phyloP scores from a whole-genome alignment of 2,113 vertebrate species.

The Pteronura brasiliensis region DNA sequence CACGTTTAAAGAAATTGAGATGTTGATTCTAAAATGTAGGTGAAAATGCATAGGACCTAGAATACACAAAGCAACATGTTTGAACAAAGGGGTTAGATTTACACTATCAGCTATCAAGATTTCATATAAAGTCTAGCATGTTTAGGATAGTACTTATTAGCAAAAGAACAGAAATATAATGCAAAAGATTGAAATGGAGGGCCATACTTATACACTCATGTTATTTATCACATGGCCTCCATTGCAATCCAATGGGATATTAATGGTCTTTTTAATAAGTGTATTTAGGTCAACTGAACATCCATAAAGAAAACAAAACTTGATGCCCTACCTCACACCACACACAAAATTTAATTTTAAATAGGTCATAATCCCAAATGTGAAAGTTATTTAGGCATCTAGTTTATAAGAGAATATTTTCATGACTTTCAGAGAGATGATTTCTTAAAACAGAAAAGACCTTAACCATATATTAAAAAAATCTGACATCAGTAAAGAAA shows the following conservation, averaged over 20 bases:
- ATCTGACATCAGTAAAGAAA: neutral
- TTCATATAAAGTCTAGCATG: neutral
- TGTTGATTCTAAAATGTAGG: neutral
- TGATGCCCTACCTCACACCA: neutral
- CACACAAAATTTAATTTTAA: neutral
- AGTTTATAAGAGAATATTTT: neutral
- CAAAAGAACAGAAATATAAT: neutral
- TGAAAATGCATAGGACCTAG: neutral
- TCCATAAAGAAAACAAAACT: neutral
- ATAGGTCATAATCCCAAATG: neutral
- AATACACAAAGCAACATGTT: neutral
- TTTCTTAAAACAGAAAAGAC: neutral
- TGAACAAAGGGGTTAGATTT: neutral
- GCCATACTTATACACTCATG: neutral
- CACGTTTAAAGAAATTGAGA: neutral
- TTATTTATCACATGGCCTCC: neutral
- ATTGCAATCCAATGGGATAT: neutral
- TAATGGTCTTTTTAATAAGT: neutral
- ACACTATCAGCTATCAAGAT: neutral
- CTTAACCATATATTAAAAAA: neutral
- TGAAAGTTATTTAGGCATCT: neutral
- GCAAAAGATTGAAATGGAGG: neutral
- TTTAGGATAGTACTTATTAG: neutral
- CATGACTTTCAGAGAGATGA: neutral
- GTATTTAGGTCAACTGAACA: neutral